Evolutionary conservation across 2,797 vertebrate genomes (phyloP).

Genomic region (Gallirallus australis): DNA sequence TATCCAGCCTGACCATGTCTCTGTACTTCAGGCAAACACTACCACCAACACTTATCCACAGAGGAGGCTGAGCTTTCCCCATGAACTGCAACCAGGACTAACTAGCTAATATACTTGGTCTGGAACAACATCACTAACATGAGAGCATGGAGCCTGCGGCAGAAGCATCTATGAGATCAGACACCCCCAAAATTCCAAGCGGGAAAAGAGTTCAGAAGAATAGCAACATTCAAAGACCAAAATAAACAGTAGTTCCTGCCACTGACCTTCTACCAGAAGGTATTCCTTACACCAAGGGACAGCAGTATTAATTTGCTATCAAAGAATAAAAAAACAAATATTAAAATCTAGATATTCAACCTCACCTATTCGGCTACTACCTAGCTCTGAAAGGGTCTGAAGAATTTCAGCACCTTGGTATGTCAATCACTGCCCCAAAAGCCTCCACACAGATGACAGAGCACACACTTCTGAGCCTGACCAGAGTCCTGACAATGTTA

Average conservation of each 20-base stretch:
- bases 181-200: not conserved
- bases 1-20: not conserved
- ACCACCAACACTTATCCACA: not conserved
- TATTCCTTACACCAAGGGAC: not conserved
- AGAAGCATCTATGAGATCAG: not conserved
- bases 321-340: not conserved
- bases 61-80: not conserved
- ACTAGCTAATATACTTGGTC: not conserved
- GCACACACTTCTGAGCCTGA: not conserved
- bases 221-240: not conserved
- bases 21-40: not conserved
- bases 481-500: not conserved
- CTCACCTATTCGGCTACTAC: not conserved
- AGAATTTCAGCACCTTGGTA: not conserved
- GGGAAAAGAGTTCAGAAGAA: not conserved
- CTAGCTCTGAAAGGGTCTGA: not conserved
- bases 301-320: not conserved
- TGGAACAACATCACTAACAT: rapidly evolving
- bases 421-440: not conserved
- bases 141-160: not conserved
- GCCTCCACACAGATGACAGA: not conserved
- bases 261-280: not conserved
- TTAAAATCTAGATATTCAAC: not conserved
- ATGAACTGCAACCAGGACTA: not conserved
- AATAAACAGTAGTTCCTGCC: not conserved